phyloP scores from a whole-genome alignment of 1,140 invertebrate species.

The Nebria ingens region DNA sequence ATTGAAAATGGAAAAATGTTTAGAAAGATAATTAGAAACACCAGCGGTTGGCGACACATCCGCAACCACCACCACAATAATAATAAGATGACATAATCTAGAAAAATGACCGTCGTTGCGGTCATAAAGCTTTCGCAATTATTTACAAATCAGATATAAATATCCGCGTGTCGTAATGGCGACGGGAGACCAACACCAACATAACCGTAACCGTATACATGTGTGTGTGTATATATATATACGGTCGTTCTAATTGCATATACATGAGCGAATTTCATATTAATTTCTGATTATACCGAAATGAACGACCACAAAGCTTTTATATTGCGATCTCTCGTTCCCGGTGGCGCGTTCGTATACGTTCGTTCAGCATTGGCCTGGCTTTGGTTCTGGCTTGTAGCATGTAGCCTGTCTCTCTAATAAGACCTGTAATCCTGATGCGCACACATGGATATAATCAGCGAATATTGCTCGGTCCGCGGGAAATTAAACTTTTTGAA shows the following conservation, averaged over 20 bases:
- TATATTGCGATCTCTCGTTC: constrained; percentile 29
- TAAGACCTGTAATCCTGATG: constrained; percentile 34
- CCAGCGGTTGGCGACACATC: too few species aligned
- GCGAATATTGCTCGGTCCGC: constrained; percentile 17
- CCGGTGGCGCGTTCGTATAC: not conserved
- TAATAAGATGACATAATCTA: too few species aligned
- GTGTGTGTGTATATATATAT: constrained; percentile 27
- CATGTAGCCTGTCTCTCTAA: constrained; percentile 27
- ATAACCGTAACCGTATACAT: not conserved
- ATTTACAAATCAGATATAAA: constrained; percentile 13
- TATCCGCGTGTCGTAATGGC: constrained; percentile 11
- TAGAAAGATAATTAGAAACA: too few species aligned
- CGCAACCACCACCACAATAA: too few species aligned
- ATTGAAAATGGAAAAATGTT: too few species aligned
- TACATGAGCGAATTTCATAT: constrained; percentile 37
- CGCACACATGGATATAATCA: constrained; percentile 31
- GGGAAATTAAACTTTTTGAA: constrained; percentile 8
- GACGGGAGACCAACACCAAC: constrained; percentile 10
- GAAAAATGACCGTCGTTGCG: too few species aligned
- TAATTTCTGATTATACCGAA: constrained; percentile 36
- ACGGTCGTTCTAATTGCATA: constrained; percentile 26
- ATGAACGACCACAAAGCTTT: constrained; percentile 36
- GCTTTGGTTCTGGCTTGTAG: too few species aligned
- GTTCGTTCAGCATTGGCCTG: not conserved
- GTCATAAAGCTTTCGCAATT: not conserved